Percentiles rank a stretch among this genome's conserved stretches.
Conservation (phyloP, 2,888 invertebrate genomes). For the Plusia festucae region DNA sequence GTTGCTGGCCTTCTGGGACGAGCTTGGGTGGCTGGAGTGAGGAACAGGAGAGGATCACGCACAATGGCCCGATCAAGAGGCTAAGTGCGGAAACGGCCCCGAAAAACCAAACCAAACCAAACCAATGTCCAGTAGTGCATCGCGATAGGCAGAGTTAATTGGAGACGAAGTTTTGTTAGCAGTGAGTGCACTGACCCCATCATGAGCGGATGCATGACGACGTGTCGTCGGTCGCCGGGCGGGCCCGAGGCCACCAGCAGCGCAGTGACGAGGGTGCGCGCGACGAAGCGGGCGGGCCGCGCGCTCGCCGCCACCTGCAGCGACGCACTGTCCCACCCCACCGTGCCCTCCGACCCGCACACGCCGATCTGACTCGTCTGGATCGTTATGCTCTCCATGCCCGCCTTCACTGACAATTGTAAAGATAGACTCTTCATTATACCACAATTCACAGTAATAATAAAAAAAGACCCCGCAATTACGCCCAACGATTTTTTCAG, state of each 20-base stretch:
- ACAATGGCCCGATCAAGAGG: too few relatives aligned
- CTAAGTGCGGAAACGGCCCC: too few relatives aligned
- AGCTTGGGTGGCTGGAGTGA: too few relatives aligned
- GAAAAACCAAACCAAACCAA: too few relatives aligned
- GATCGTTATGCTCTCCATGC: slow-evolving; percentile 72
- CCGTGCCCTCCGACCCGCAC: slow-evolving; percentile 65
- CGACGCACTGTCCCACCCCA: slow-evolving; percentile 68
- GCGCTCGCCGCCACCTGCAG: slow-evolving; percentile 64
- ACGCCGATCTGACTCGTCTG: slow-evolving; percentile 71
- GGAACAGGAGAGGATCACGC: too few relatives aligned
- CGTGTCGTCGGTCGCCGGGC: slow-evolving; percentile 63
- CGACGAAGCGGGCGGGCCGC: slow-evolving; percentile 69
- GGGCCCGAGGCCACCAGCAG: slow-evolving; percentile 68
- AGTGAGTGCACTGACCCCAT: slow-evolving; percentile 68
- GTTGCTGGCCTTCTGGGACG: too few relatives aligned
- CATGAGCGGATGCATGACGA: slow-evolving; percentile 74
- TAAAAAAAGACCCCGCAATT: too few relatives aligned
- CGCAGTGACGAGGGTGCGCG: slow-evolving; percentile 65
- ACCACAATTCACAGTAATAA: too few relatives aligned
- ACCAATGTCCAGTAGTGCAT: too few relatives aligned
- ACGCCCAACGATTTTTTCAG: too few relatives aligned
- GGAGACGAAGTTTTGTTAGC: neutral
- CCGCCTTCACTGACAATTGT: slow-evolving; percentile 58
- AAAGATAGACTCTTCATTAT: too few relatives aligned
- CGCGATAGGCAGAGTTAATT: too few relatives aligned